Base-by-base conservation (phyloP, 2,888 invertebrate genomes). In the Lamproptera curius region DNA sequence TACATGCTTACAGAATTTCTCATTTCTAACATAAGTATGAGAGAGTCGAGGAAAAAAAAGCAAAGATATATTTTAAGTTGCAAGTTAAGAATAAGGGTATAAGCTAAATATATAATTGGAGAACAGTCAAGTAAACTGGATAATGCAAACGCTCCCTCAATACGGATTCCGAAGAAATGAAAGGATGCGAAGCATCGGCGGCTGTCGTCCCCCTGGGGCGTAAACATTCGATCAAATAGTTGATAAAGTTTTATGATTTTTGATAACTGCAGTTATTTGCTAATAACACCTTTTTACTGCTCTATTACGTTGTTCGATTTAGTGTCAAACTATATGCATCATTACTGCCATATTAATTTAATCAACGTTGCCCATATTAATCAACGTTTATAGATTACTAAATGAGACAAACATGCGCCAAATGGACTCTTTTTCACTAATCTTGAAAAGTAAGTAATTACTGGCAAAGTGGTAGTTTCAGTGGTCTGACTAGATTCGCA, bases 131-230 rank as follows among this genome's bases (percentile, higher is more conserved):
- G 65, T 57, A 41, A n/a, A 65, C 56, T 70, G 46, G 57, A 50
- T 13, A 31, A 53, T 54, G 49, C 57, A 55, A 80, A 73, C 63
- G 63, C 50, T 58, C 65, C 77, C 63, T 52, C 52, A 61, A 60
- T 65, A 65, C 69, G 73, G 74, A 82, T 78, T 81, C 77, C 84
- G 63, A 72, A 76, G 78, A 80, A 82, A 85, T 83, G 78, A 82
- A 82, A 78, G 77, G 76, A 80, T 79, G 77, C 72, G 71, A 11
- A 73, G 73, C 62, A 55, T 70, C 69, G 68, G 72, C 16, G 39
- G 72, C 75, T 72, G 71, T 71, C 64, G 70, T 64, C 66, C 67
- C 70, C 15, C 33, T 14, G 60, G 63, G 65, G 68, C 73, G 70
- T 63, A 73, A 76, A 72, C 69, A 70, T 70, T 16, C 60, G 60